phyloP scores from a whole-genome alignment of 2,888 invertebrate species.

The Lissonota sp. region DNA sequence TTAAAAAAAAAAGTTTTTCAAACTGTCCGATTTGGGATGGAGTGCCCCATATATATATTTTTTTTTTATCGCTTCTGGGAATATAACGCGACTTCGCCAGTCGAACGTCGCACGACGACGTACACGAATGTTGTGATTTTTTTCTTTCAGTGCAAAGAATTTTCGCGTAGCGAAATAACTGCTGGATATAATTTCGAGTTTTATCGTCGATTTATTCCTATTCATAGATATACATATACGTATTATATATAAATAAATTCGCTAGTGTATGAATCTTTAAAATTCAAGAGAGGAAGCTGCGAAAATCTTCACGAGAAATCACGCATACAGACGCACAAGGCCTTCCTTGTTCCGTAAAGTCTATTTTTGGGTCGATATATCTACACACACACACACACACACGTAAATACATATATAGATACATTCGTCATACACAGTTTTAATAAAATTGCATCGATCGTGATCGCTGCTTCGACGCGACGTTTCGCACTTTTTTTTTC shows the following conservation, averaged over 20 bases:
- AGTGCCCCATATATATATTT: no score
- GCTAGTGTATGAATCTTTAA: not conserved
- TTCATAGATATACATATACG: slow-evolving; percentile 19
- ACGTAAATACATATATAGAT: slow-evolving; percentile 13
- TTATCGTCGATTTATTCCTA: slow-evolving; percentile 28
- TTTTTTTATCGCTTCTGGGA: not conserved
- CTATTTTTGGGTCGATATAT: slow-evolving; percentile 44
- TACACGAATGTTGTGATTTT: slow-evolving; percentile 7
- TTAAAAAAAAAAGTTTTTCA: no score
- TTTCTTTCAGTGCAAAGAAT: not conserved
- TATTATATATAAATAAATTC: not conserved
- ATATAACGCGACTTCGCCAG: slow-evolving; percentile 32
- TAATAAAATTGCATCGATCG: slow-evolving; percentile 42
- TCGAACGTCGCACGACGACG: slow-evolving; percentile 8
- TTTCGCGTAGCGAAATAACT: not conserved
- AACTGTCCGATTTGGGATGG: no score
- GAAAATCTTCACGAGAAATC: slow-evolving; percentile 19
- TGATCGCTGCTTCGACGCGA: slow-evolving; percentile 44
- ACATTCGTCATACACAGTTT: not conserved
- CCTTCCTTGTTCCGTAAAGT: slow-evolving; percentile 34
- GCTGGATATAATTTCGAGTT: slow-evolving; percentile 45
- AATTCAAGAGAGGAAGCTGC: slow-evolving; percentile 35
- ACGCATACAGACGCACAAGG: slow-evolving; percentile 6
- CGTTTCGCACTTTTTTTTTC: slow-evolving; percentile 48
- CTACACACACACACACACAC: not conserved